A percentile compares a stretch with the other conserved stretches of the same genome.
Conservation (phyloP, 2,113 vertebrate species). For the Calyptommatus sinebrachiatus region DNA sequence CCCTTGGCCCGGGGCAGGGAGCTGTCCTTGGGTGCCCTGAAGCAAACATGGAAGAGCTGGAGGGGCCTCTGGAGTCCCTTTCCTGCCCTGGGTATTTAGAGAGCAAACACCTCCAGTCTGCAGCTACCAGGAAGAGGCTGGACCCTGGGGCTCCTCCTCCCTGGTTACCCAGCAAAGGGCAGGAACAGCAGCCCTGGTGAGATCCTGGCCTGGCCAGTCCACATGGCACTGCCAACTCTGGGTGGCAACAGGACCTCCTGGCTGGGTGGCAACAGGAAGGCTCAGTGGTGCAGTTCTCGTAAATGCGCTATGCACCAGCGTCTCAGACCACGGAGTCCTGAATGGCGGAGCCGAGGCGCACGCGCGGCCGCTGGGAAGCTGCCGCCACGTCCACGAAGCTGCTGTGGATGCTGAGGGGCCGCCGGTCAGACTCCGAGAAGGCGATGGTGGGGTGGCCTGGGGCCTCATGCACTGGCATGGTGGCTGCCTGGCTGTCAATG, state of each 20-base stretch:
- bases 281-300: constrained; percentile 43
- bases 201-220: background rate
- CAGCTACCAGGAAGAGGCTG: background rate
- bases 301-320: fast-evolving
- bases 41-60: no score
- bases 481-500: constrained; percentile 84
- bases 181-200: fast-evolving
- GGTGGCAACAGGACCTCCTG: background rate
- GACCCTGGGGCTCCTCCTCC: background rate
- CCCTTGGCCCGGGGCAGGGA: background rate
- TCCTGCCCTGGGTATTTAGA: background rate
- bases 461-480: constrained; percentile 76
- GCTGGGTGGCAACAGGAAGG: constrained; percentile 21
- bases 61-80: background rate
- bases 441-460: constrained; percentile 72
- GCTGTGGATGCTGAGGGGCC: constrained; percentile 82
- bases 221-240: background rate
- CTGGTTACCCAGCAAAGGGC: fast-evolving
- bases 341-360: constrained; percentile 92
- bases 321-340: constrained; percentile 93
- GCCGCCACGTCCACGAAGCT: constrained; percentile 88
- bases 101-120: background rate
- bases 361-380: constrained; percentile 83
- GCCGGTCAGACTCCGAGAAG: constrained; percentile 85
- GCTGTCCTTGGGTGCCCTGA: background rate